Base-by-base conservation (phyloP, 2,113 vertebrate species). In the Notarius quadriscutis region DNA sequence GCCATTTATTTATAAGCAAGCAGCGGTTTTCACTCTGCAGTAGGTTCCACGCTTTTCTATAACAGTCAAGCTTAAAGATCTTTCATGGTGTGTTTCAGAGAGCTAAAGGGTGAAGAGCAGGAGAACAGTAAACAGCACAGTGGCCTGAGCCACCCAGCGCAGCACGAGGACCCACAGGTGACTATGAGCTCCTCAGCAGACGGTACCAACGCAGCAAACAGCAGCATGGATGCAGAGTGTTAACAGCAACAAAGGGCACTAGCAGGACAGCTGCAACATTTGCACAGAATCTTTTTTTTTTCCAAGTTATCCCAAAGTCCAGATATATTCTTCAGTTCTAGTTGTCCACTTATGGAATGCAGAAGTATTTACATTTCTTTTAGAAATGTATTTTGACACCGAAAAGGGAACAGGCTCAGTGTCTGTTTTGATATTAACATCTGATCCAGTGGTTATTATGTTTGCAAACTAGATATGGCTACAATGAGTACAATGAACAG, bases 141-240 rank as follows among this genome's bases (percentile, higher is more conserved):
- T 25, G 92, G 91, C 41, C 89, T 92, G 5, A 65, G 88, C 57
- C 91, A 87, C 30, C 12, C 7, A 0, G 62, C 81, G 22, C 86
- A 81, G 8, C 12, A 34, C 0, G 88, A 84, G n/a, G 89, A 91
- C 1, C 77, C 85, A 7, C 90, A 77, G 12, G 72, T 84, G 30
- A 10, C 87, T 27, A 72, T 89, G 85, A 87, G 88, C 34, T 2
- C 87, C 53, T 72, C 74, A n/a, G 85, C 84, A 88, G 88, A 86
- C 14, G 85, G 41, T 77, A 67, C 83, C 77, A 81, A 67, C 20
- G 87, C 90, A 9, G 74, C 93, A 57, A 91, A 92, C 4, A 74
- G 88, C 67, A 90, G 87, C 90, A n/a, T 83, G 4, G 92, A 92
- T 25, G 89, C 93, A 0, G 93, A 95, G 83, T 94, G 94, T 90